These are phyloP conservation scores for Dryobota labecula DNA, from an alignment of 2,888 invertebrate species.

Conservation along the genomic window DNA sequence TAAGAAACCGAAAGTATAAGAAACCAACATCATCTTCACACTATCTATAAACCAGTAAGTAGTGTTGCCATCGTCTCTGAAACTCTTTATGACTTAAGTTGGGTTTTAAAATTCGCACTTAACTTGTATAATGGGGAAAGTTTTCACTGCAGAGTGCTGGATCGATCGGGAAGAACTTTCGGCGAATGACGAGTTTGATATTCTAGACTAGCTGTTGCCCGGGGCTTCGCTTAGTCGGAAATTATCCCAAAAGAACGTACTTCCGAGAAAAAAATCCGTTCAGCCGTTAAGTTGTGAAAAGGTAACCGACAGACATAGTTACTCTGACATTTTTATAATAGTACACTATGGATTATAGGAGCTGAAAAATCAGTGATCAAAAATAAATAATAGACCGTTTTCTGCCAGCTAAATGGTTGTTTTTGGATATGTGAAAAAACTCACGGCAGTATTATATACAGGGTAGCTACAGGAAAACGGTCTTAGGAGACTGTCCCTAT, in stretches of 20 bases:
- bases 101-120: constrained; percentile 51
- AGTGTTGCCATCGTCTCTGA: constrained; percentile 5
- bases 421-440: too few species aligned
- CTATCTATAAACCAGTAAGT: constrained; percentile 14
- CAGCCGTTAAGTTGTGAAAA: too few species aligned
- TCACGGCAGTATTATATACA: too few species aligned
- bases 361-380: too few species aligned
- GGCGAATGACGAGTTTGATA: neutral
- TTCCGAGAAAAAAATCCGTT: neutral
- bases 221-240: fast-evolving
- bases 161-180: constrained; percentile 6
- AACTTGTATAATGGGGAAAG: constrained; percentile 48
- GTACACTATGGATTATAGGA: too few species aligned
- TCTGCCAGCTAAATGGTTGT: too few species aligned
- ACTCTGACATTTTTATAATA: too few species aligned
- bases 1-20: neutral
- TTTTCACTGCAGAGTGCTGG: constrained; percentile 20
- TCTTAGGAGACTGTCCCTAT: too few species aligned
- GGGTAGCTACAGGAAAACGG: too few species aligned
- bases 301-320: too few species aligned
- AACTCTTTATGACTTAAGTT: constrained; percentile 48
- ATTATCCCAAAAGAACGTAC: neutral
- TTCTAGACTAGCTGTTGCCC: neutral
- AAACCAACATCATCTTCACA: neutral
- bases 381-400: too few species aligned